Percentiles rank a stretch among this genome's conserved stretches.
phyloP scores from a whole-genome alignment of 1,140 invertebrate genomes.

The Drosophila auraria region DNA sequence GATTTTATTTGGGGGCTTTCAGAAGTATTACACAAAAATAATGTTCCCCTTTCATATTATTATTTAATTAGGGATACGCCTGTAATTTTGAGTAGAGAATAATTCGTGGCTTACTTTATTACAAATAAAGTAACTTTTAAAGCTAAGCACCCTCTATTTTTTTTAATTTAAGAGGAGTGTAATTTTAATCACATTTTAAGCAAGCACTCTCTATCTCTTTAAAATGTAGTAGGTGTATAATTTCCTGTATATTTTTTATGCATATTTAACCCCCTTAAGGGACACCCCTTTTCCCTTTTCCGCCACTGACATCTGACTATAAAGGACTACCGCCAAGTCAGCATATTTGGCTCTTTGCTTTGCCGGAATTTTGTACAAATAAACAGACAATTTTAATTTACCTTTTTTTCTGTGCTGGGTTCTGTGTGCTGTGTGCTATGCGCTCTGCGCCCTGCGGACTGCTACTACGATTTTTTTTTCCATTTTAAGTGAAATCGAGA shows the following conservation, averaged over 20 bases:
- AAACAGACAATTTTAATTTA: slow-evolving; percentile 83
- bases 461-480: slow-evolving; percentile 55
- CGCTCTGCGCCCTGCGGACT: slow-evolving; percentile 13
- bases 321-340: slow-evolving; percentile 54
- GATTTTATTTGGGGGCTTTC: neutral
- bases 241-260: neutral
- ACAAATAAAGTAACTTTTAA: no score
- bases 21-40: no score
- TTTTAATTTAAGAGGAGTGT: no score
- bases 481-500: slow-evolving; percentile 80
- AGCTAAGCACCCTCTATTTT: no score
- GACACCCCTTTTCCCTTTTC: neutral
- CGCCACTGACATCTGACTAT: slow-evolving; percentile 44
- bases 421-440: slow-evolving; percentile 28
- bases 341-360: slow-evolving; percentile 56
- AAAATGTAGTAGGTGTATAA: no score
- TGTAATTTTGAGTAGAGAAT: neutral
- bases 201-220: no score
- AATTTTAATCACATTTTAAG: no score
- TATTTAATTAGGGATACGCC: neutral
- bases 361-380: slow-evolving; percentile 68
- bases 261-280: neutral
- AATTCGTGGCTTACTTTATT: no score
- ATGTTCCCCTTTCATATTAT: neutral
- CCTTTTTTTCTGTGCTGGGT: slow-evolving; percentile 60